These are phyloP conservation scores for Myripristis jacobus DNA, from an alignment of 2,797 vertebrate species.

Conservation along the genomic window DNA sequence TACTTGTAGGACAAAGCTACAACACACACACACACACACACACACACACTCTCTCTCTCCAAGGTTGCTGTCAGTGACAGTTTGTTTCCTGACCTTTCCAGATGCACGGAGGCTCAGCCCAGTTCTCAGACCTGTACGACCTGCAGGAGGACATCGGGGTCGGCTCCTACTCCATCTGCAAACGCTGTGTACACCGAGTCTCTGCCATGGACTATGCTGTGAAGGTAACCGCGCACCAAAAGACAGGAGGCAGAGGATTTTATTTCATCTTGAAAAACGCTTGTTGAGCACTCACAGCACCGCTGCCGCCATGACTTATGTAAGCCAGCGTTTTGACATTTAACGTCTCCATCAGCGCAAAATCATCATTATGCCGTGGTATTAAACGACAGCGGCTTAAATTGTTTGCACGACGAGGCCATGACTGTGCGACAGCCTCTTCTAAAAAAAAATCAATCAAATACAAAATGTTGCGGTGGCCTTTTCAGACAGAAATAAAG, in stretches of 20 bases:
- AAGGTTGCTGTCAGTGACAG: background rate
- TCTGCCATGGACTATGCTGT: conserved; percentile 96
- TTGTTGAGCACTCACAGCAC: too few species aligned
- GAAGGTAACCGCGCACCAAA: conserved; percentile 84
- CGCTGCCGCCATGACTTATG: too few species aligned
- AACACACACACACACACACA: too few species aligned
- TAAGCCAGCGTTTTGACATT: too few species aligned
- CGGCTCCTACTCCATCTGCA: conserved; percentile 97
- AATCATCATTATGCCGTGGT: background rate
- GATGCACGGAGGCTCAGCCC: conserved; percentile 89
- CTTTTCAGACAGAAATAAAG: too few species aligned
- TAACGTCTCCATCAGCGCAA: background rate
- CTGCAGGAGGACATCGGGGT: conserved; percentile 97
- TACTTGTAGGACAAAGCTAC: background rate
- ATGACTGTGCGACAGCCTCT: background rate
- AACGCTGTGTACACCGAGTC: conserved; percentile 91
- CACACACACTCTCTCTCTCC: too few species aligned
- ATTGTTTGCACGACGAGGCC: background rate
- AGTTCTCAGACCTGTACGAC: conserved; percentile 94
- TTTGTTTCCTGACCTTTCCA: conserved; percentile 70
- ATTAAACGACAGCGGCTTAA: background rate
- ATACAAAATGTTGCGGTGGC: too few species aligned
- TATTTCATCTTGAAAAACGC: too few species aligned
- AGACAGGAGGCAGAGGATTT: background rate
- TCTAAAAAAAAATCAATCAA: background rate